Evolutionary conservation across 1,140 invertebrate species (phyloP).

Genomic region (Glossosoma conforme): DNA sequence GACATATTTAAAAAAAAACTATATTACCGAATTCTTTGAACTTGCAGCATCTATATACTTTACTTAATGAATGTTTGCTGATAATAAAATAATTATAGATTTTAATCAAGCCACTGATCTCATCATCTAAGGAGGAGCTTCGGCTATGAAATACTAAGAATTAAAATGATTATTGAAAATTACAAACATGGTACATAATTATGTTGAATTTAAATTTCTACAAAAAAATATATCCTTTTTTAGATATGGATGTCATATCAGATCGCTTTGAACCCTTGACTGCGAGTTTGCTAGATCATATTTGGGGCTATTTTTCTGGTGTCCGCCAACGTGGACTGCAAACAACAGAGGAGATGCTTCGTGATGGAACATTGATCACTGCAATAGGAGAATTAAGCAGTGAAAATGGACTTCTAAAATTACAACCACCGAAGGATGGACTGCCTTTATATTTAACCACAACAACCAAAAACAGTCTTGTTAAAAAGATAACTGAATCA

Average conservation of each 20-base stretch:
- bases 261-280: constrained; percentile 69
- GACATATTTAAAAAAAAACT: too few relatives aligned
- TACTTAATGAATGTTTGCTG: too few relatives aligned
- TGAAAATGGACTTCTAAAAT: constrained; percentile 52
- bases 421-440: constrained; percentile 65
- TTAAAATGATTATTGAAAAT: too few relatives aligned
- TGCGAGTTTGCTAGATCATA: constrained; percentile 65
- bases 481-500: constrained; percentile 63
- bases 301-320: constrained; percentile 76
- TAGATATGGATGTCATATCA: constrained; percentile 70
- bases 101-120: too few relatives aligned
- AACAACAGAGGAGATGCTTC: constrained; percentile 72
- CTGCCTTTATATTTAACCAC: constrained; percentile 68
- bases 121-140: too few relatives aligned
- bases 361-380: constrained; percentile 68
- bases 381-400: constrained; percentile 67
- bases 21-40: too few relatives aligned
- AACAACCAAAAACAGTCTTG: constrained; percentile 59
- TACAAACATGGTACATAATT: too few relatives aligned
- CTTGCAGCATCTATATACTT: too few relatives aligned
- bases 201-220: too few relatives aligned
- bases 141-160: too few relatives aligned
- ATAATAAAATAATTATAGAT: too few relatives aligned
- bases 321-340: constrained; percentile 69
- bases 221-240: too few relatives aligned